Base-by-base conservation (phyloP, 2,113 vertebrate genomes). In the Noturus placidus region DNA sequence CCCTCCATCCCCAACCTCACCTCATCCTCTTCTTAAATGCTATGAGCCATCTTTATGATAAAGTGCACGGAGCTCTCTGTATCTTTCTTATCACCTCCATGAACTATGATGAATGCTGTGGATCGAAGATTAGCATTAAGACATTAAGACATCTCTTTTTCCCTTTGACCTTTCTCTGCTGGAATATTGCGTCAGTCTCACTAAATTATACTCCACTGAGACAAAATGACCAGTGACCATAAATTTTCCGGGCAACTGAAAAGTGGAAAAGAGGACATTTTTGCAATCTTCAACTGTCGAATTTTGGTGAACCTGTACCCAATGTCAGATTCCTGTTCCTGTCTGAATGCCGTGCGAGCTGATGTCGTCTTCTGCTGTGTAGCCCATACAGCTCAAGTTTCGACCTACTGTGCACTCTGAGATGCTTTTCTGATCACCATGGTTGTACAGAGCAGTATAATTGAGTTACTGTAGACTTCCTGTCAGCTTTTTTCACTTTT, bases 101-200 rank as follows among this genome's bases (percentile, higher is more conserved):
- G 81, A 52, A 57, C 74, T 4, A 63, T 56, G 35, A 46, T 46
- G 67, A 87, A 77, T 19, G 57, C 59, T n/a, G n/a, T 46, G 17
- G 38, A 67, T 76, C 42, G 33, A 42, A 52, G 76, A 69, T 50
- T 50, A 50, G 46, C 0, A 50, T 50, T 46, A 46, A 46, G 42
- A 6, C 72, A 33, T 83, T 52, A 88, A 42, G 63, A 27, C 74
- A 80, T 81, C 38, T 52, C 54, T 82, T 33, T 15, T 61, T 15
- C 27, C 56, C 76, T 87, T 78, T 84, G 59, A 84, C 87, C 82
- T 86, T 59, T 78, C 57, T 38, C 42, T 14, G 67, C 83, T 88
- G 84, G 87, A 83, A 82, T 25, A 76, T 4, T 46, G 63, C 38
- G 38, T n/a, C 14, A n/a, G 14, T 46, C 14, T 22, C 67, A 46